A percentile compares a stretch with the other conserved stretches of the same genome.
These are phyloP conservation scores for Aphelenchoides avenae DNA, from an alignment of 1,140 invertebrate genomes.

Conservation along the genomic window DNA sequence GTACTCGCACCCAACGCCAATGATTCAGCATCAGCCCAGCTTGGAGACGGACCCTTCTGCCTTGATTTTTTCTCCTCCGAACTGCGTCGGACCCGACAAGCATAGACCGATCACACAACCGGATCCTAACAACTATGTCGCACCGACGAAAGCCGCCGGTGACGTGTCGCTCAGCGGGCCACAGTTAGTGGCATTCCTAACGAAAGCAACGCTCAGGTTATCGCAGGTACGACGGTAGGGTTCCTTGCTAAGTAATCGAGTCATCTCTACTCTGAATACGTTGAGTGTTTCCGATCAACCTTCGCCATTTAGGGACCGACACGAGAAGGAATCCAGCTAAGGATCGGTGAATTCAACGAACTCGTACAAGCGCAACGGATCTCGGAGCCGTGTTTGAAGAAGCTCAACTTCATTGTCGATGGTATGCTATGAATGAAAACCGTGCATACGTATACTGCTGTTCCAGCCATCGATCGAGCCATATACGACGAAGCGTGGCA, in stretches of 20 bases:
- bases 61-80: conserved; percentile 36
- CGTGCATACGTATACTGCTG: background rate
- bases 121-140: conserved; percentile 32
- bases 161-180: conserved; percentile 46
- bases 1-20: too few relatives aligned
- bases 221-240: conserved; percentile 15
- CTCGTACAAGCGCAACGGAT: conserved; percentile 22
- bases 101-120: conserved; percentile 23
- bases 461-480: conserved; percentile 44
- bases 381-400: conserved; percentile 45
- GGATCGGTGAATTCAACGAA: conserved; percentile 38
- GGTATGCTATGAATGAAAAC: conserved; percentile 19
- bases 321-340: conserved; percentile 45
- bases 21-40: conserved; percentile 7
- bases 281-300: background rate
- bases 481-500: conserved; percentile 42
- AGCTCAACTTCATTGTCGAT: conserved; percentile 49
- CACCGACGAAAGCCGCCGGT: conserved; percentile 47
- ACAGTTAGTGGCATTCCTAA: conserved; percentile 44
- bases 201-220: conserved; percentile 41
- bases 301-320: conserved; percentile 34
- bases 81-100: conserved; percentile 14
- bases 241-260: too few relatives aligned
- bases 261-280: background rate
- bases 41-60: conserved; percentile 9